A percentile compares a stretch with the other conserved stretches of the same genome.
These are phyloP conservation scores for Cantharis rustica DNA, from an alignment of 2,888 invertebrate genomes.

Conservation along the genomic window DNA sequence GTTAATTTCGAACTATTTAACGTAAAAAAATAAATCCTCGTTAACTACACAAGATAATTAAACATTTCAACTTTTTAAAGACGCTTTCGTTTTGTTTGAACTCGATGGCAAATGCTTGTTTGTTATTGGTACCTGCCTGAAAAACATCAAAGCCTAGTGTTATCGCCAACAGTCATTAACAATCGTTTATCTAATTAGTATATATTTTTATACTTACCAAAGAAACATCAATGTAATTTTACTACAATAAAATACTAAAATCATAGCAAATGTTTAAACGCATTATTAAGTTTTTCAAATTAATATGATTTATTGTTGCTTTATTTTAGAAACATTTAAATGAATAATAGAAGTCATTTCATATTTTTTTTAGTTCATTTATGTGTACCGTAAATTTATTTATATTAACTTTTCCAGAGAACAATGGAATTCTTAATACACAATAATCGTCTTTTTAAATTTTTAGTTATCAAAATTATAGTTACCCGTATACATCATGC, in stretches of 20 bases:
- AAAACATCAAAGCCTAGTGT: slow-evolving; percentile 1
- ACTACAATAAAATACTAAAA: not conserved
- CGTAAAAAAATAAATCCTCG: not conserved
- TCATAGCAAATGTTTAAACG: not conserved
- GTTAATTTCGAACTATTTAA: not conserved
- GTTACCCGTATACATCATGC: too few relatives aligned
- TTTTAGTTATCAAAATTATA: too few relatives aligned
- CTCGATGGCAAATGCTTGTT: not conserved
- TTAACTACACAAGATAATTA: not conserved
- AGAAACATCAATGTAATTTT: not conserved
- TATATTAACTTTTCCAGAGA: too few relatives aligned
- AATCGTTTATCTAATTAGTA: slow-evolving; percentile 1
- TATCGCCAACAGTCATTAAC: slow-evolving; percentile 1
- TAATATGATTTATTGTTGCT: not conserved
- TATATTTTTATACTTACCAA: not conserved
- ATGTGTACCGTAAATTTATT: not conserved
- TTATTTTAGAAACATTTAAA: not conserved
- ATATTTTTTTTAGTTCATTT: not conserved
- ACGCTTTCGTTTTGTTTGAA: not conserved
- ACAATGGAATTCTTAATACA: not conserved
- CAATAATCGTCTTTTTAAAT: too few relatives aligned
- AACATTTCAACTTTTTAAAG: not conserved
- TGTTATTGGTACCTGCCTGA: not conserved
- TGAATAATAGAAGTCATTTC: not conserved
- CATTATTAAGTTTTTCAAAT: not conserved